A percentile compares a stretch with the other conserved stretches of the same genome.
Conservation (phyloP, 2,888 invertebrate genomes). For the Galeruca laticollis region DNA sequence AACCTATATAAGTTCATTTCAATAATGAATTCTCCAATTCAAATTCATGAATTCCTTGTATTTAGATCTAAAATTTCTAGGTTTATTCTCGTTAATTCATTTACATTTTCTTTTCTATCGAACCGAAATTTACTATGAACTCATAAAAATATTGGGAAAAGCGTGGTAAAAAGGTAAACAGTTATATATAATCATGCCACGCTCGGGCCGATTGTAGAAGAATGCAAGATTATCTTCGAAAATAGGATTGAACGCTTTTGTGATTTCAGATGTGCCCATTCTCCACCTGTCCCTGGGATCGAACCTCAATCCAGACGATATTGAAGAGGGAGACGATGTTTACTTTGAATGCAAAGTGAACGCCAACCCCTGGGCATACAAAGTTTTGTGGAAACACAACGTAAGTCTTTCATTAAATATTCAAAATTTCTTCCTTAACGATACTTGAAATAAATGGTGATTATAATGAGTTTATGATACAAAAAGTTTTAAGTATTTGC, state of each 20-base stretch:
- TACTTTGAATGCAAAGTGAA: slow-evolving; percentile 85
- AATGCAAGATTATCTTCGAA: slow-evolving; percentile 49
- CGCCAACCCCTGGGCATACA: slow-evolving; percentile 83
- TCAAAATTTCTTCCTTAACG: no score
- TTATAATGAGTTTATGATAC: no score
- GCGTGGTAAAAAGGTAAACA: slow-evolving; percentile 54
- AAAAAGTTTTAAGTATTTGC: no score
- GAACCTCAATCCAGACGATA: slow-evolving; percentile 82
- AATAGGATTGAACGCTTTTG: slow-evolving; percentile 59
- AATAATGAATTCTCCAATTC: no score
- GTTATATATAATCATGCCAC: slow-evolving; percentile 59
- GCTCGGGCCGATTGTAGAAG: slow-evolving; percentile 49
- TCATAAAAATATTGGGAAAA: slow-evolving; percentile 9
- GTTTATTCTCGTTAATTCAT: no score
- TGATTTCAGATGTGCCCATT: slow-evolving; percentile 76
- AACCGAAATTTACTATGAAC: no score
- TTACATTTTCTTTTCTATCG: no score
- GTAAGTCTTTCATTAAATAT: slow-evolving; percentile 70
- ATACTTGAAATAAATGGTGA: no score
- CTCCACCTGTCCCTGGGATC: slow-evolving; percentile 78
- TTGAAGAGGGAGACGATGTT: slow-evolving; percentile 84
- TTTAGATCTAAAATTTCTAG: no score
- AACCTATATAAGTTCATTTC: no score
- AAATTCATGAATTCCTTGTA: no score
- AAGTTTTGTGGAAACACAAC: slow-evolving; percentile 85